Evolutionary conservation across 2,888 invertebrate species (phyloP).

Genomic region (Latrodectus elegans): DNA sequence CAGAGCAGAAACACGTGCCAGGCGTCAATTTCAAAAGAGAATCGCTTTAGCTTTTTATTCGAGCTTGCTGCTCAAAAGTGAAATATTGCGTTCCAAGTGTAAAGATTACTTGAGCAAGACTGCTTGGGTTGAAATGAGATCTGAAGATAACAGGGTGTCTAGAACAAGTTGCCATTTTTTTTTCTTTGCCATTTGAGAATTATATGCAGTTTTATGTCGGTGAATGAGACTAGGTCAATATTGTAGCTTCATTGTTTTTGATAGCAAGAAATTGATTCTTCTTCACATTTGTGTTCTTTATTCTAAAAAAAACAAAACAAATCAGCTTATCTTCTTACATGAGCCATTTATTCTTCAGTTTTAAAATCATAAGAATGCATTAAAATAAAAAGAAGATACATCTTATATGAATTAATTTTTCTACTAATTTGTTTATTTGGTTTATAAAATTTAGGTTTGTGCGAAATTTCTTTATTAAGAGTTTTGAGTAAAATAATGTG

Average conservation of each 20-base stretch:
- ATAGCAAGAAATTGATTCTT: background rate
- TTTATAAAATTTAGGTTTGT: no score
- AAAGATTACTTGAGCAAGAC: constrained; percentile 36
- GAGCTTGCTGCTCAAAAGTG: constrained; percentile 22
- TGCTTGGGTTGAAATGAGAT: background rate
- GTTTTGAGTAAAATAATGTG: no score
- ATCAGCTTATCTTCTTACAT: no score
- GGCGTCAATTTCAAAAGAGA: constrained; percentile 39
- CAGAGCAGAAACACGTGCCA: constrained; percentile 38
- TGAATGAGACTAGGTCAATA: background rate
- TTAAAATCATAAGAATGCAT: no score
- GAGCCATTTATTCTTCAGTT: no score
- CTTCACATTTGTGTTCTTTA: no score
- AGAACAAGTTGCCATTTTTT: background rate
- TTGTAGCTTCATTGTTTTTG: background rate
- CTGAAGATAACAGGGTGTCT: constrained; percentile 23
- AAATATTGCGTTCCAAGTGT: constrained; percentile 3
- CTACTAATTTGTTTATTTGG: no score
- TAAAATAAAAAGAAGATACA: no score
- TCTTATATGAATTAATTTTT: no score
- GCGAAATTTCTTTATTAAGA: no score
- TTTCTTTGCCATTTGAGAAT: background rate
- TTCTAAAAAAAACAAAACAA: no score
- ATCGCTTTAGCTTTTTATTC: constrained; percentile 32
- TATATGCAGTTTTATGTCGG: background rate